A percentile compares a stretch with the other conserved stretches of the same genome.
These are phyloP conservation scores for Podiceps cristatus DNA, from an alignment of 2,113 vertebrate genomes.

Conservation along the genomic window DNA sequence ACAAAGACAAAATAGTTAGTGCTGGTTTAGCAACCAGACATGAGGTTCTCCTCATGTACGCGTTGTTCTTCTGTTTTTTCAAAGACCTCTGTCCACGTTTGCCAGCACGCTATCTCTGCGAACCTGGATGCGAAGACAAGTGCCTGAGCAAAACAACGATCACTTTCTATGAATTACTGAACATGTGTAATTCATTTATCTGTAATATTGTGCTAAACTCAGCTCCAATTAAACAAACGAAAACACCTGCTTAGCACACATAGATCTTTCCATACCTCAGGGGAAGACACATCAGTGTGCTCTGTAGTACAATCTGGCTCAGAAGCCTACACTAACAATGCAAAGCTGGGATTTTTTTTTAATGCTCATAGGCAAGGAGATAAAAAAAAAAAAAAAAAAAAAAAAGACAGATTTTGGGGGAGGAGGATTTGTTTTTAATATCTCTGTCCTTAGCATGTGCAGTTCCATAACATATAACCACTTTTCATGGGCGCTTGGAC, in stretches of 20 bases:
- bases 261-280: slow-evolving; percentile 76
- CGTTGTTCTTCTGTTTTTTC: slow-evolving; percentile 52
- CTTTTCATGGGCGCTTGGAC: background rate
- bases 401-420: background rate
- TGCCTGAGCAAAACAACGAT: slow-evolving; percentile 73
- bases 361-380: background rate
- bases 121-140: slow-evolving; percentile 73
- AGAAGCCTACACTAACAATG: slow-evolving; percentile 41
- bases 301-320: slow-evolving; percentile 54
- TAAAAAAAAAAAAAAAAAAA: background rate
- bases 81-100: slow-evolving; percentile 44
- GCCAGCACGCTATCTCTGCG: slow-evolving; percentile 77
- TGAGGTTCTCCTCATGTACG: slow-evolving; percentile 63
- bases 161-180: slow-evolving; percentile 84
- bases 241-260: slow-evolving; percentile 81
- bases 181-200: slow-evolving; percentile 79
- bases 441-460: background rate
- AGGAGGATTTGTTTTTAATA: background rate
- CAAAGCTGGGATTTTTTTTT: slow-evolving; percentile 9
- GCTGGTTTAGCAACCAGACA: slow-evolving; percentile 72
- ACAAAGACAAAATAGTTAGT: slow-evolving; percentile 58
- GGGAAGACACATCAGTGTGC: slow-evolving; percentile 74
- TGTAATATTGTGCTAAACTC: slow-evolving; percentile 78
- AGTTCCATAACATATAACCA: background rate
- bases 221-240: slow-evolving; percentile 81